Percentiles rank a stretch among this genome's conserved stretches.
Conservation (phyloP, 2,888 invertebrate species). For the Callyntrura sp. region DNA sequence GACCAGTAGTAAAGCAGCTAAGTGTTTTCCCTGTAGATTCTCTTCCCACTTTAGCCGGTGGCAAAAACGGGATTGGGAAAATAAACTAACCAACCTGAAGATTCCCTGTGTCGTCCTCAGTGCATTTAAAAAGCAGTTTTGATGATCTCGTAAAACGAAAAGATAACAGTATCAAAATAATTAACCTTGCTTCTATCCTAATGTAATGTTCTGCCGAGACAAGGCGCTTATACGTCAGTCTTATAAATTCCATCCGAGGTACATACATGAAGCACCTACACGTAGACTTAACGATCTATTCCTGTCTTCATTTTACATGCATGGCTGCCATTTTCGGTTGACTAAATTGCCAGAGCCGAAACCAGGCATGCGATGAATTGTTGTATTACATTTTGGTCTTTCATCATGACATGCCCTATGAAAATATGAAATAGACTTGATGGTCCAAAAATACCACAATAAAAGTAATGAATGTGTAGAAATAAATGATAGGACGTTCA, state of each 20-base stretch:
- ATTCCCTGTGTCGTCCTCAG: slow-evolving; percentile 12
- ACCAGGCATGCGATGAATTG: slow-evolving; percentile 12
- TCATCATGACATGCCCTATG: not conserved
- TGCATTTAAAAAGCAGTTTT: not conserved
- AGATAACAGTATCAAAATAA: slow-evolving; percentile 25
- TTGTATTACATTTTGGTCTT: slow-evolving; percentile 35
- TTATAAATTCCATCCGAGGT: not conserved
- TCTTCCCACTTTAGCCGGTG: not conserved
- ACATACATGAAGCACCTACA: not conserved
- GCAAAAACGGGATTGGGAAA: not conserved
- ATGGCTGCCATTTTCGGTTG: slow-evolving; percentile 30
- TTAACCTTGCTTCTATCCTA: not conserved
- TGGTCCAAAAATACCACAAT: not conserved
- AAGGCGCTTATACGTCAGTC: not conserved
- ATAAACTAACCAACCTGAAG: not conserved
- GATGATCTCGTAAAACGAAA: slow-evolving; percentile 5
- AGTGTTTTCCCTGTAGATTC: not conserved
- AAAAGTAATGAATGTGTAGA: slow-evolving; percentile 7
- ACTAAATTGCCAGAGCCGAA: slow-evolving; percentile 9
- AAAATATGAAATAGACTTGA: slow-evolving; percentile 20
- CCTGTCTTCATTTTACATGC: slow-evolving; percentile 9
- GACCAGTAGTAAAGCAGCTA: not conserved
- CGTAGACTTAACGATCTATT: not conserved
- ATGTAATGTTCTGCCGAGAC: no score
- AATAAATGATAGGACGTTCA: not conserved